phyloP scores from a whole-genome alignment of 2,113 vertebrate genomes.

The Nanorana parkeri region DNA sequence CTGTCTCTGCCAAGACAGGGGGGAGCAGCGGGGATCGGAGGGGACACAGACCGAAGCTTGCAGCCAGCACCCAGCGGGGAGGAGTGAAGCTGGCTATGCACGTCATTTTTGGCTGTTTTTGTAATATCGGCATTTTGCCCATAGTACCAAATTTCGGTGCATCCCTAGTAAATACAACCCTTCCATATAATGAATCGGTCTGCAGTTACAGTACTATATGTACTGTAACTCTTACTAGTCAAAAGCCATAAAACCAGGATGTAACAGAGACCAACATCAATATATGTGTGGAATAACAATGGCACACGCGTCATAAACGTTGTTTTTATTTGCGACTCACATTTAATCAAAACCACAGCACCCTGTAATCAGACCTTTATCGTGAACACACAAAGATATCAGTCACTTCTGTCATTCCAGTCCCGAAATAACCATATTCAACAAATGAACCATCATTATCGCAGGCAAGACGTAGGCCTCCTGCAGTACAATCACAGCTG shows the following conservation, averaged over 20 bases:
- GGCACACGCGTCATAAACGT: background rate
- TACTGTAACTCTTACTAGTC: background rate
- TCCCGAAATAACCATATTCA: slow-evolving; percentile 50
- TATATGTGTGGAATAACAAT: background rate
- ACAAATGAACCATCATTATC: slow-evolving; percentile 48
- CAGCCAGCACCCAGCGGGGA: too few relatives aligned
- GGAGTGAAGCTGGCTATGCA: too few relatives aligned
- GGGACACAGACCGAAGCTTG: too few relatives aligned
- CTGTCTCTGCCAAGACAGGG: too few relatives aligned
- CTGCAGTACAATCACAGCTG: slow-evolving; percentile 49
- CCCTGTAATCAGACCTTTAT: slow-evolving; percentile 24
- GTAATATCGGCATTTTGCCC: too few relatives aligned
- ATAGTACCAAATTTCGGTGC: too few relatives aligned
- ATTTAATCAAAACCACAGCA: slow-evolving; percentile 20
- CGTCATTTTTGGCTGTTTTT: too few relatives aligned
- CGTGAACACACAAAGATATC: slow-evolving; percentile 26
- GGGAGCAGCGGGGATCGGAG: too few relatives aligned
- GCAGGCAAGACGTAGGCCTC: slow-evolving; percentile 17
- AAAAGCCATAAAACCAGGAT: background rate
- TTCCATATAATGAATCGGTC: too few relatives aligned
- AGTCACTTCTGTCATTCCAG: slow-evolving; percentile 33
- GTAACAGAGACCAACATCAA: background rate
- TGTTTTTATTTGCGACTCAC: slow-evolving; percentile 13
- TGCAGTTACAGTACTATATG: too few relatives aligned
- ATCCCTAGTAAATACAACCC: too few relatives aligned